These are phyloP conservation scores for Lithobius niger DNA, from an alignment of 1,140 invertebrate species.

Conservation along the genomic window DNA sequence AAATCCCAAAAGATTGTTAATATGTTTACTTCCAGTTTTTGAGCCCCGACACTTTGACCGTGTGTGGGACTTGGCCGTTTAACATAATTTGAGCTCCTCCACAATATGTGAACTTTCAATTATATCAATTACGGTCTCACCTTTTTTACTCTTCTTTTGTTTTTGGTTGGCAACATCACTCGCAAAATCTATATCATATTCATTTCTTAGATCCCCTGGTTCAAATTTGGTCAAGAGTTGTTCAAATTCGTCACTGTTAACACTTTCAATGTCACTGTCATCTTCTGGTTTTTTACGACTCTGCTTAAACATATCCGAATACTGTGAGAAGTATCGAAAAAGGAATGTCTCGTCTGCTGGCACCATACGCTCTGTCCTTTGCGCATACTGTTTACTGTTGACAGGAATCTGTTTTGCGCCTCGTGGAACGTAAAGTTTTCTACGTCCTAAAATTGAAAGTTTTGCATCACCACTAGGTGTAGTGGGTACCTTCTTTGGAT, in stretches of 20 bases:
- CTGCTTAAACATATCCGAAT: conserved; percentile 26
- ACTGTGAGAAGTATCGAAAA: conserved; percentile 41
- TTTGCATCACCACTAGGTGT: conserved; percentile 9
- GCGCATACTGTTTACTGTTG: conserved; percentile 51
- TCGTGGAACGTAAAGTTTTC: conserved; percentile 32
- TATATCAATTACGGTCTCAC: neutral
- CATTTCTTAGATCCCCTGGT: conserved; percentile 24
- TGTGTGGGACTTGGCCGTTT: neutral
- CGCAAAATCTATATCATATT: conserved; percentile 28
- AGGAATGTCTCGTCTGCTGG: conserved; percentile 71
- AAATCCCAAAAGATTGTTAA: neutral
- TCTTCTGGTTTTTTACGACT: conserved; percentile 26
- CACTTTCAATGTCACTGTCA: conserved; percentile 48
- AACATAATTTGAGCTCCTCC: neutral
- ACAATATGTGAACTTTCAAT: neutral
- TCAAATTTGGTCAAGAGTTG: conserved; percentile 22
- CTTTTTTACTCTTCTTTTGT: conserved; percentile 9
- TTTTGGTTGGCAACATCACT: neutral
- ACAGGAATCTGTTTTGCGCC: conserved; percentile 47
- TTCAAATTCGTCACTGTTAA: conserved; percentile 77
- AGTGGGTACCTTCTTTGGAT: conserved; percentile 64
- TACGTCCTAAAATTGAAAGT: conserved; percentile 17
- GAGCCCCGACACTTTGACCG: neutral
- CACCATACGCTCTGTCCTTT: conserved; percentile 49
- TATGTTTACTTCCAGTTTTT: neutral